A percentile compares a stretch with the other conserved stretches of the same genome.
These are phyloP conservation scores for Melanargia galathea DNA, from an alignment of 2,888 invertebrate genomes.

Conservation along the genomic window DNA sequence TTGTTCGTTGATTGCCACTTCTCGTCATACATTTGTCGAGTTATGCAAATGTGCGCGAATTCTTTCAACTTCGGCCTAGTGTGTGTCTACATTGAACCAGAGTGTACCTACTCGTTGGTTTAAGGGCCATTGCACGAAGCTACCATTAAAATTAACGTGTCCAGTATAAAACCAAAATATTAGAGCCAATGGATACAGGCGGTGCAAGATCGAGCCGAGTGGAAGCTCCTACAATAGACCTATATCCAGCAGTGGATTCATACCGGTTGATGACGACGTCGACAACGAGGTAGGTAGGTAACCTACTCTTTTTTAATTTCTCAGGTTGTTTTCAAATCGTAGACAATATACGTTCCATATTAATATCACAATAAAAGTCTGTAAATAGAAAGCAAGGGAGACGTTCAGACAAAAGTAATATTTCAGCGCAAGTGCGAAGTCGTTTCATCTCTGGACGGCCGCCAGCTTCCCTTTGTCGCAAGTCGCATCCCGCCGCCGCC, in stretches of 20 bases:
- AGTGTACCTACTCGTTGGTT: not conserved
- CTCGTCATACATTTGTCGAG: conserved; percentile 6
- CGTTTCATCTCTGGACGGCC: conserved; percentile 27
- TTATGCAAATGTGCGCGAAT: not conserved
- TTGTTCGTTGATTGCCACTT: not conserved
- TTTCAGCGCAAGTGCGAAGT: conserved; percentile 31
- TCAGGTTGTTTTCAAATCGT: too few species aligned
- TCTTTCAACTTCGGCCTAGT: not conserved
- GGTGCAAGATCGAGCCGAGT: too few species aligned
- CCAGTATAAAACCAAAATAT: too few species aligned
- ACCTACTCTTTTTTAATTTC: too few species aligned
- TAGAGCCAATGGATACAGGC: too few species aligned
- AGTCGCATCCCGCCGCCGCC: not conserved
- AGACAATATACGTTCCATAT: too few species aligned
- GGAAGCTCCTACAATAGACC: too few species aligned
- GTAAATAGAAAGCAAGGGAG: not conserved
- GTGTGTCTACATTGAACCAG: not conserved
- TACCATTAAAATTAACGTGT: too few species aligned
- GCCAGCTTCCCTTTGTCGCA: conserved; percentile 13
- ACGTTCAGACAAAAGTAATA: conserved; percentile 18
- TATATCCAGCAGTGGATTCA: too few species aligned
- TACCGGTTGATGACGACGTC: too few species aligned
- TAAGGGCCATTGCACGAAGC: too few species aligned
- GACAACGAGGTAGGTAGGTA: too few species aligned
- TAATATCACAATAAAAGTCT: not conserved